A percentile compares a stretch with the other conserved stretches of the same genome.
These are phyloP conservation scores for Telenomus remus DNA, from an alignment of 1,140 invertebrate species.

Conservation along the genomic window DNA sequence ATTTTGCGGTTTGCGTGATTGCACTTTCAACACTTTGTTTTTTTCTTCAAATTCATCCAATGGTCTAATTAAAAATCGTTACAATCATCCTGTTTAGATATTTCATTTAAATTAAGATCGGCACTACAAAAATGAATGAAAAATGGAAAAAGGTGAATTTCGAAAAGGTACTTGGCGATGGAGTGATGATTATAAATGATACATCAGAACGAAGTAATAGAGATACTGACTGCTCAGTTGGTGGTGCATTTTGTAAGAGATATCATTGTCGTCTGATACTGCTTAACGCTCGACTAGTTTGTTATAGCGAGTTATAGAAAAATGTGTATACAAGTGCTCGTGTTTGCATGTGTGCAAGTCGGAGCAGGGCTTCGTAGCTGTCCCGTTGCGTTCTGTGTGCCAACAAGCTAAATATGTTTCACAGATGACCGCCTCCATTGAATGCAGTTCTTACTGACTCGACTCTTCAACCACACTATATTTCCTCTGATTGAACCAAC, in stretches of 20 bases:
- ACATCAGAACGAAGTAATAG: slow-evolving; percentile 1
- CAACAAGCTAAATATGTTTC: slow-evolving; percentile 76
- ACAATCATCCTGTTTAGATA: too few species aligned
- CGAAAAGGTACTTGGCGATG: too few species aligned
- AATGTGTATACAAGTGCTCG: slow-evolving; percentile 48
- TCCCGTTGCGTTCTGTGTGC: slow-evolving; percentile 72
- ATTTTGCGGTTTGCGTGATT: slow-evolving; percentile 37
- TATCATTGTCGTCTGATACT: slow-evolving; percentile 28
- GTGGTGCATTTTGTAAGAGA: slow-evolving; percentile 36
- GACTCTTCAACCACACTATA: slow-evolving; percentile 22
- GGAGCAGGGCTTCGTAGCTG: slow-evolving; percentile 56
- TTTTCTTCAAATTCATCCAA: not conserved
- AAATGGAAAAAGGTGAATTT: not conserved
- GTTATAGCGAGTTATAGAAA: slow-evolving; percentile 48
- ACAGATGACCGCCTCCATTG: slow-evolving; percentile 72
- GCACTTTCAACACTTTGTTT: not conserved
- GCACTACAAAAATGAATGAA: too few species aligned
- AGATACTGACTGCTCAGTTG: slow-evolving; percentile 47
- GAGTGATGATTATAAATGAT: too few species aligned
- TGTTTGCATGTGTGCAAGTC: slow-evolving; percentile 38
- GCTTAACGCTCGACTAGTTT: slow-evolving; percentile 52
- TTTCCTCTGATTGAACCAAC: not conserved
- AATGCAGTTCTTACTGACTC: slow-evolving; percentile 63
- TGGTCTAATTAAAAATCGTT: too few species aligned
- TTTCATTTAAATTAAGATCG: too few species aligned